Conservation (phyloP, 2,797 vertebrate genomes). For the Artibeus lituratus region DNA sequence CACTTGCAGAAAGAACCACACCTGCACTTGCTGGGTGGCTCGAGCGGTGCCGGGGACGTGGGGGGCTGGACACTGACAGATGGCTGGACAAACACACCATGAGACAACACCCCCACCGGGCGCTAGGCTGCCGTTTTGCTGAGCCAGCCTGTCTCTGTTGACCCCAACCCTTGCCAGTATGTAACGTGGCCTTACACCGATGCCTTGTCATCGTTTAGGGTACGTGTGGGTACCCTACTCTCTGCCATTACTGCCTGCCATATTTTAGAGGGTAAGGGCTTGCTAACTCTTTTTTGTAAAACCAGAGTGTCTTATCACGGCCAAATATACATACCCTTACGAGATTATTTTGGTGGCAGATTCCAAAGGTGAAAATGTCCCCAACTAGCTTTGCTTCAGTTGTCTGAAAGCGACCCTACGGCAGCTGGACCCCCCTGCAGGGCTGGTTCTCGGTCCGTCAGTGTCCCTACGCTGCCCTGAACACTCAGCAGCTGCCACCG, state of each 20-base stretch:
- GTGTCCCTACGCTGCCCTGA: too few species aligned
- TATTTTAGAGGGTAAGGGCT: background rate
- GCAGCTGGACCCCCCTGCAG: accelerated
- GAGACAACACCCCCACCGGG: background rate
- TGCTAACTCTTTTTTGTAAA: background rate
- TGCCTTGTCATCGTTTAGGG: too few species aligned
- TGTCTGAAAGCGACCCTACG: background rate
- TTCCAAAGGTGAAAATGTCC: background rate
- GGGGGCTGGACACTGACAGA: accelerated
- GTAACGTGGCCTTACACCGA: accelerated
- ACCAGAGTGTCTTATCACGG: background rate
- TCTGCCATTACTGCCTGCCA: accelerated
- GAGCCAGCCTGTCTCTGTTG: background rate
- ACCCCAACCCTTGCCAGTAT: background rate
- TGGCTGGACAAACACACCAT: background rate
- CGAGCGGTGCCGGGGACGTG: accelerated
- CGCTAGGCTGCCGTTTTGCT: background rate
- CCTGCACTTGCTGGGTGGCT: background rate
- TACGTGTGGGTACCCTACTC: too few species aligned
- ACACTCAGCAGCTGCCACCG: background rate
- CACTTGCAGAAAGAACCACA: background rate
- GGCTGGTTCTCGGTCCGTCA: background rate
- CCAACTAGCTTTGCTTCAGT: background rate
- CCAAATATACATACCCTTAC: background rate
- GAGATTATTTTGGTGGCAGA: background rate